phyloP scores from a whole-genome alignment of 2,113 vertebrate genomes.

The Glareola pratincola region DNA sequence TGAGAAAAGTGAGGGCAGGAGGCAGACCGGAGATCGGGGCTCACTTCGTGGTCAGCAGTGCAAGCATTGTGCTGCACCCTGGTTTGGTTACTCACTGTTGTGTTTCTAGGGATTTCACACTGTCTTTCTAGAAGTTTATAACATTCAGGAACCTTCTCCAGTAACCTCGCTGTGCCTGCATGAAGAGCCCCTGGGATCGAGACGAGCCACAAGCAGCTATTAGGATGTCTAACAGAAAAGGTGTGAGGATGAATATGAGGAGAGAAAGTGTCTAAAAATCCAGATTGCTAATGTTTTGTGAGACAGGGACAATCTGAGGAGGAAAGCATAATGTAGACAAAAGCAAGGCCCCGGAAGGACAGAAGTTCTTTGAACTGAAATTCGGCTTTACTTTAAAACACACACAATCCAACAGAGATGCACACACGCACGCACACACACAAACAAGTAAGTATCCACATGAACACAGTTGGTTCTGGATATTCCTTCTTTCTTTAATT shows the following conservation, averaged over 20 bases:
- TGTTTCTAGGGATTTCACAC: neutral
- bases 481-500: conserved; percentile 59
- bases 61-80: neutral
- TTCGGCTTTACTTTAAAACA: conserved; percentile 34
- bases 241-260: neutral
- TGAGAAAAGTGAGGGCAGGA: neutral
- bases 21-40: neutral
- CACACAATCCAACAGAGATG: neutral
- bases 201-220: neutral
- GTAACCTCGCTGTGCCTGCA: neutral
- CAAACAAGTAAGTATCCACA: conserved; percentile 49
- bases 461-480: conserved; percentile 42
- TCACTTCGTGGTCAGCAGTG: neutral
- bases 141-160: neutral
- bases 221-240: neutral
- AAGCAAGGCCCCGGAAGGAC: neutral
- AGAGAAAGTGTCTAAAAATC: neutral
- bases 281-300: neutral
- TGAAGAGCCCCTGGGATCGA: neutral
- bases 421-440: neutral
- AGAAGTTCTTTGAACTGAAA: conserved; percentile 23
- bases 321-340: neutral
- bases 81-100: neutral
- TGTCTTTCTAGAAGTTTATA: neutral
- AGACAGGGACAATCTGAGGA: neutral